These are phyloP conservation scores for Eristalinus aeneus DNA, from an alignment of 2,888 invertebrate species.

Conservation along the genomic window DNA sequence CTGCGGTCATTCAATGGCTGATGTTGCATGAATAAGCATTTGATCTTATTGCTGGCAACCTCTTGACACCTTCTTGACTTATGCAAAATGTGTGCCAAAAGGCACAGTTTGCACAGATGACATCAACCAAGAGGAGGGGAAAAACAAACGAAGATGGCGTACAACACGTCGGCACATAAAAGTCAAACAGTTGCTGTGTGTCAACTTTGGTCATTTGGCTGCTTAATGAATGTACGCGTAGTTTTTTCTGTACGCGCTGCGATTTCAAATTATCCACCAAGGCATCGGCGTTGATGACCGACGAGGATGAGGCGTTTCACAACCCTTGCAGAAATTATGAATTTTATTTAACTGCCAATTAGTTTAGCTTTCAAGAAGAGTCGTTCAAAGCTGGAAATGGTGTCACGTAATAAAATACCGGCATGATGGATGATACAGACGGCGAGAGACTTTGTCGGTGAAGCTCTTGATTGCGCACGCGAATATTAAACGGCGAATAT, in stretches of 20 bases:
- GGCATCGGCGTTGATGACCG: background rate
- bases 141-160: background rate
- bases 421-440: background rate
- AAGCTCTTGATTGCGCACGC: background rate
- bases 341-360: constrained; percentile 57
- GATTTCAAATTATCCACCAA: background rate
- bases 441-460: background rate
- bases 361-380: constrained; percentile 28
- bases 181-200: background rate
- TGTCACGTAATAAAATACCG: constrained; percentile 18
- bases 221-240: background rate
- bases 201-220: background rate
- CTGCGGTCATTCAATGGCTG: too few species aligned
- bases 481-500: background rate
- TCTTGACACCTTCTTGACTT: too few species aligned
- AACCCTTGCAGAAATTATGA: constrained; percentile 15
- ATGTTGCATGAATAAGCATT: too few species aligned
- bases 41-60: too few species aligned
- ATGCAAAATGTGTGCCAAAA: too few species aligned
- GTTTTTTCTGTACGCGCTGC: background rate
- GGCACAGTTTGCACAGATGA: background rate
- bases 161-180: background rate
- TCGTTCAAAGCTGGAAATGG: constrained; percentile 15
- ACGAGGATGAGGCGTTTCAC: constrained; percentile 22
- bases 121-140: background rate